phyloP scores from a whole-genome alignment of 2,113 vertebrate genomes.

The Oncorhynchus masou region DNA sequence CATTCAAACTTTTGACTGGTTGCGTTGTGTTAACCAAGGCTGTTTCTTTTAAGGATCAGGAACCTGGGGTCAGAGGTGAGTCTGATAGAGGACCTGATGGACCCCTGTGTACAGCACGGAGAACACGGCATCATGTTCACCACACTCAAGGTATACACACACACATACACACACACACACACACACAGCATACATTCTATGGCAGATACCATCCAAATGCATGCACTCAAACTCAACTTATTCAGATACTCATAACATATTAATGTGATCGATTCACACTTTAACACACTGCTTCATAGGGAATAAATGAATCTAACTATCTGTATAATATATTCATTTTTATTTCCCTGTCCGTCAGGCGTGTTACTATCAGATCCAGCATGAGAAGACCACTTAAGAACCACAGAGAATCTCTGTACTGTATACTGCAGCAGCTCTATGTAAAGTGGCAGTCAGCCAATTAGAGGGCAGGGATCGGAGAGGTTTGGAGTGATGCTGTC shows the following conservation, averaged over 20 bases:
- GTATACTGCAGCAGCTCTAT: not conserved
- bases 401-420: not conserved
- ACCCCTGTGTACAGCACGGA: constrained; percentile 93
- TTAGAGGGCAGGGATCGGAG: not conserved
- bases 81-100: constrained; percentile 97
- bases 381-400: constrained; percentile 91
- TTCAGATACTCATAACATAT: too few species aligned
- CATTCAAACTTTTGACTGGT: too few species aligned
- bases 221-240: not conserved
- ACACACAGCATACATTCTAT: not conserved
- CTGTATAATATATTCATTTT: not conserved
- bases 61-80: constrained; percentile 97
- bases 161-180: not conserved
- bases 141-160: constrained; percentile 84
- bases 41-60: constrained; percentile 79
- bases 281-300: not conserved
- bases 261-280: not conserved
- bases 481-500: constrained; percentile 1
- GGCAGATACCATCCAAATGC: not conserved
- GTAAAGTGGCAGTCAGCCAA: not conserved
- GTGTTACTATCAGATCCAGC: constrained; percentile 98
- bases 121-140: constrained; percentile 99
- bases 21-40: not conserved
- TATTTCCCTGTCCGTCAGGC: constrained; percentile 75
- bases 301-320: not conserved